Evolutionary conservation across 2,888 invertebrate species (phyloP).

Genomic region (Drepana falcataria): DNA sequence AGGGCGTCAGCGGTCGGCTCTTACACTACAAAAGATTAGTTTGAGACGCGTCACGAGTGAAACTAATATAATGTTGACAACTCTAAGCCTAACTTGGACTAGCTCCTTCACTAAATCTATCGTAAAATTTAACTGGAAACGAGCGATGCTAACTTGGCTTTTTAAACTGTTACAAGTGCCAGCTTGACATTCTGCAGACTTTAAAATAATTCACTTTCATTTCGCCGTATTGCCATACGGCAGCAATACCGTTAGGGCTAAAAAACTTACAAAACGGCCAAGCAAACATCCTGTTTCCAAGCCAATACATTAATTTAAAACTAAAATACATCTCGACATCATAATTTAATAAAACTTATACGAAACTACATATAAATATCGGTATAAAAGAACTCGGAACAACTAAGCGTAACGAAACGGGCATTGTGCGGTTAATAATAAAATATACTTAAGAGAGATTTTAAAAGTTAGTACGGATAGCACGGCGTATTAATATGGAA

Average conservation of each 20-base stretch:
- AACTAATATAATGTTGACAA: conserved; percentile 50
- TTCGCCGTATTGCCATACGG: too few species aligned
- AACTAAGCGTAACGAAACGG: conserved; percentile 52
- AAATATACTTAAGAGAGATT: conserved; percentile 14
- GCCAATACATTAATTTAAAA: conserved; percentile 22
- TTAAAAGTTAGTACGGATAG: background rate
- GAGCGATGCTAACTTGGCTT: background rate
- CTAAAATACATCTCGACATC: conserved; percentile 21
- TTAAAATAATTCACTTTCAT: background rate
- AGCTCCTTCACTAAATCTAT: conserved; percentile 65
- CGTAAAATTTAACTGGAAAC: conserved; percentile 31
- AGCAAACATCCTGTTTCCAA: conserved; percentile 18
- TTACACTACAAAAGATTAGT: conserved; percentile 35
- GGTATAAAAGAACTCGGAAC: conserved; percentile 41
- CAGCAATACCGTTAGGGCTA: too few species aligned
- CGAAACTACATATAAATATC: conserved; percentile 47
- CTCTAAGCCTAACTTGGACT: conserved; percentile 64
- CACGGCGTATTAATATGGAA: background rate
- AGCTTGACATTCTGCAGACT: too few species aligned
- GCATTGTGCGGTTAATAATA: conserved; percentile 49
- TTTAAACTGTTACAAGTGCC: too few species aligned
- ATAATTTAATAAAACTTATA: conserved; percentile 38
- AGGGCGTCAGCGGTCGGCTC: conserved; percentile 32
- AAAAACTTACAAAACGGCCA: too few species aligned
- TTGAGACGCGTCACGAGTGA: conserved; percentile 40